Evolutionary conservation across 2,113 vertebrate genomes (phyloP), one percentile per base, ranked within the genome.

Genomic region (Microtus montanus): DNA sequence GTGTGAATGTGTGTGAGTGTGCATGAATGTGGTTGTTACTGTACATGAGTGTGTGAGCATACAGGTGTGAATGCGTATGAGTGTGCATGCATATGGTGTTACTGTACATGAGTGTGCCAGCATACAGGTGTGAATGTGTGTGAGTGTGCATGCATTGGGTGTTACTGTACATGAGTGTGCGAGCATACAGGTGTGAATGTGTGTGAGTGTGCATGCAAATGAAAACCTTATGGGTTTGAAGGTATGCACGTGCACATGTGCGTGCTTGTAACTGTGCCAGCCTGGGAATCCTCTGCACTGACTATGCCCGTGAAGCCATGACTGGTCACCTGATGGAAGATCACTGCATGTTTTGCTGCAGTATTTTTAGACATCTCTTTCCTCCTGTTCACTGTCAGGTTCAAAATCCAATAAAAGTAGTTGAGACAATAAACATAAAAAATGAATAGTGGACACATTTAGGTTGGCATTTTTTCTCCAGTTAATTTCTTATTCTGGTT

Each of bases 281-380:
- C 41, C 22, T 35, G 41, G 63, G 5, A 35, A 19, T 49, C 38
- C 9, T 35, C 41, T 47, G 63, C 17, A 30, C 41, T 85, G 28
- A 85, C 15, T 9, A 6, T 12, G 38, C 47, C 38, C 20, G 9
- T 44, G 5, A 9, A 44, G 38, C 15, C 26, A 49, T 13, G 41
- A 30, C 44, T 24, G 33, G 64, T 15, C 30, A 24, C 33, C 64
- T 87, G 44, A 35, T 35, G 64, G 12, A 30, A 5, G 15, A 13
- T 11, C 38, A 0, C 35, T 3, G 7, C 3, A 4, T 3, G 20
- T 14, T 2, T 35, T 58, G 44, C 1, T 0, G 20, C 63, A 7
- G 0, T 35, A 44, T n/a, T 84, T 87, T 68, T 54, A 54, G 14
- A 9, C 4, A 4, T 7, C 28, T 4, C 33, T 63, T 54, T 79